Evolutionary conservation across 2,113 vertebrate genomes (phyloP), one percentile per base, ranked within the genome.

Genomic region (Neoarius graeffei): DNA sequence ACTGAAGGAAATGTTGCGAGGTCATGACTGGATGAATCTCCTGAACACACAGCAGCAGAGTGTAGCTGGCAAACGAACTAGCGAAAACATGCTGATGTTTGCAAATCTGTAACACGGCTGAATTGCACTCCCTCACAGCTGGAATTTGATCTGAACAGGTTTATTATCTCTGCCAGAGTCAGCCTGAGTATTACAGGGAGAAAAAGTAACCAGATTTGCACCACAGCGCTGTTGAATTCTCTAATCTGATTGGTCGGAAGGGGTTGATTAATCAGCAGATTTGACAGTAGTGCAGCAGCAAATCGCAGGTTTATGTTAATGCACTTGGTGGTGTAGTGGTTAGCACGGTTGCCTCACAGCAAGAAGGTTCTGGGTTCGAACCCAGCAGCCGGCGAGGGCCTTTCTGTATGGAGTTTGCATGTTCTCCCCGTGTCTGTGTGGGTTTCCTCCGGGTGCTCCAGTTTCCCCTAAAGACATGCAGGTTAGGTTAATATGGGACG

Each of bases 11-110:
- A 79, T 20, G 27, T 83, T 20, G 10, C 27, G 7, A 27, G 59
- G 87, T 62, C 66, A 67, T 19, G n/a, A 66, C 23, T 60, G 30
- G 69, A 35, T 88, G n/a, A 25, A 85, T 42, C 52, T 71, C 73
- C 56, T 27, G 64, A 15, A 66, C 67, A 81, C 56, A 56, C 54
- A 79, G 35, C 62, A 73, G n/a, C 15, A 81, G 56, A 15, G 62
- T 17, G 81, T n/a, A 67, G 25, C 73, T 76, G 13, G 11, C 62
- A 54, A n/a, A 83, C 48, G 35, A 83, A 4, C 20, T 1, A 17
- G 59, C 1, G 52, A 71, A 71, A 87, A 85, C 77, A 76, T 9
- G 60, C 83, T 84, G 56, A 87, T 9, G 27, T 52, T 67, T 19
- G 42, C n/a, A 27, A 30, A 48, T 71, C 42, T 83, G 35, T 25